These are phyloP conservation scores for Rhabdophis nuchalis DNA, from an alignment of 2,797 vertebrate species.

Conservation along the genomic window DNA sequence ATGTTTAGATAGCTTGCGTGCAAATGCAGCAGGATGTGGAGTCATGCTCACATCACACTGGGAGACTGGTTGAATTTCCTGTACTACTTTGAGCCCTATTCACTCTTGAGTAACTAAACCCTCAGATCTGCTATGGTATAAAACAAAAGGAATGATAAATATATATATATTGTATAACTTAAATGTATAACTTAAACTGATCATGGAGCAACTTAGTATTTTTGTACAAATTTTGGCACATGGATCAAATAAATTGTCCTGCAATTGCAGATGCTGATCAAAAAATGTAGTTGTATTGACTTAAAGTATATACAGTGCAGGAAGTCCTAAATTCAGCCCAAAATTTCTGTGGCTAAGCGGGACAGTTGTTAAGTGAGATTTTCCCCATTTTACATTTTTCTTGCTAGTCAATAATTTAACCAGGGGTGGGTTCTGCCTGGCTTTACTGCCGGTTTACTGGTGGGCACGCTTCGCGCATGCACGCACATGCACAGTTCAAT, in stretches of 20 bases:
- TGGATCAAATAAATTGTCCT: not conserved
- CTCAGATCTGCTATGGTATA: not conserved
- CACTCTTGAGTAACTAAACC: not conserved
- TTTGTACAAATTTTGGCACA: not conserved
- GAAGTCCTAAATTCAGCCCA: not conserved
- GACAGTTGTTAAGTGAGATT: not conserved
- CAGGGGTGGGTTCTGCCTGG: too few relatives aligned
- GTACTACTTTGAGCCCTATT: not conserved
- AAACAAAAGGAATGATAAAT: not conserved
- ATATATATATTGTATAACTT: not conserved
- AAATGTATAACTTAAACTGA: not conserved
- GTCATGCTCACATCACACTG: not conserved
- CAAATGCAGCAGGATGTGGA: not conserved
- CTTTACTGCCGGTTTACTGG: too few relatives aligned
- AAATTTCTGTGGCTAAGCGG: not conserved
- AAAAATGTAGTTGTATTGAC: not conserved
- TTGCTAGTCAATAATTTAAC: not conserved
- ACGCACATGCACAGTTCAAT: too few relatives aligned
- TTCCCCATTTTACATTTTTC: not conserved
- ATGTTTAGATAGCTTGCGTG: not conserved
- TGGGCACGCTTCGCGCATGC: too few relatives aligned
- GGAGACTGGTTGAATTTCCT: not conserved
- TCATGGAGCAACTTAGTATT: not conserved
- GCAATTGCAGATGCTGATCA: not conserved
- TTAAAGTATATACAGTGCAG: not conserved